Base-by-base conservation (phyloP, 2,797 vertebrate genomes). In the Apogon talboti region DNA sequence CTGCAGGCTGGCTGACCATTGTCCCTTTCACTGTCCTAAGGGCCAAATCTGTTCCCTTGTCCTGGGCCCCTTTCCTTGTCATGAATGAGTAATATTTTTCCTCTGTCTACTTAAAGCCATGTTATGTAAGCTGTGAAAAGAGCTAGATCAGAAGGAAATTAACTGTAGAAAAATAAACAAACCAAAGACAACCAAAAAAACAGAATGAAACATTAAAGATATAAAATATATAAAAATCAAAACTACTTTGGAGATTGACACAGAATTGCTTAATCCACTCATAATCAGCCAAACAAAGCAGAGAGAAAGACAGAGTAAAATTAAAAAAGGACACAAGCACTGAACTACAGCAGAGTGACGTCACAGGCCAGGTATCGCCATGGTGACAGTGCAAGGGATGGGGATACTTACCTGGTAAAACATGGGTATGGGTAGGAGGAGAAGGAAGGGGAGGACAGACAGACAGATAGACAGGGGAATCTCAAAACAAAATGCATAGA, bases 201-300 rank as follows among this genome's bases (percentile, higher is more conserved):
- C 94, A 95, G 96, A 97, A 96, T 92, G 92, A 95, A 96, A 97
- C 94, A 85, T 84, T 84, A 82, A 85, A 84, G 79, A 87, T 89
- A 88, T 77, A 81, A 90, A 87, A 88, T 94, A 95, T 95, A 94
- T 92, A 90, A 87, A 90, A 90, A 90, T 87, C 83, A 85, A 92
- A 96, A 97, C 95, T 98, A 98, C 93, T 95, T 94, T 95, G 94
- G 90, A 96, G 94, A 96, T 95, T 93, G 73, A 93, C 92, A 96
- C 94, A 43, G 93, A 93, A 89, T 96, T 95, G 92, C 95, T 96
- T 96, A 97, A 97, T 97, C 95, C 97, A 99, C 97, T 98, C 96
- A 97, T 97, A 98, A 99, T 96, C 96, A 98, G 97, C 97, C 98
- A 99, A 98, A 98, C 95, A 95, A 99, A 97, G 97, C 96, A 95